Conservation (phyloP, 1,140 invertebrate genomes). For the Fopius arisanus region DNA sequence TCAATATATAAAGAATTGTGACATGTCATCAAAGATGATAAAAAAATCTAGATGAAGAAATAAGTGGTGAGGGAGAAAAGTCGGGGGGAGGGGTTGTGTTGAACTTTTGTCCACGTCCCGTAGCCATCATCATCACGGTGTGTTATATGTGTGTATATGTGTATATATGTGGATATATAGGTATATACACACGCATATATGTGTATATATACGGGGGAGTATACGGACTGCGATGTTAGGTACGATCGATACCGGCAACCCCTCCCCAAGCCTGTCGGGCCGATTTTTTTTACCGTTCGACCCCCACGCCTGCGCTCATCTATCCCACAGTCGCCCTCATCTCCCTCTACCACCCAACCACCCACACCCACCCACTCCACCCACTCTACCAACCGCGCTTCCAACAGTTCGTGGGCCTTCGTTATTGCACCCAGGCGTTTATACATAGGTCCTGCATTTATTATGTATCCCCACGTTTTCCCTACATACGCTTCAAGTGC, state of each 20-base stretch:
- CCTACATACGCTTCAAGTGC: conserved; percentile 20
- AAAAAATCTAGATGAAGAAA: not conserved
- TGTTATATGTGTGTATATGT: conserved; percentile 13
- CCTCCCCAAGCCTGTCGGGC: conserved; percentile 42
- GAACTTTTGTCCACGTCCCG: conserved; percentile 34
- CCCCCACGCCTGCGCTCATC: conserved; percentile 49
- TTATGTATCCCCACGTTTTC: conserved; percentile 34
- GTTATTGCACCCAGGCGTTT: conserved; percentile 34
- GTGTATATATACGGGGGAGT: conserved; percentile 31
- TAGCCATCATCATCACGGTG: conserved; percentile 25
- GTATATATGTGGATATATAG: conserved; percentile 20
- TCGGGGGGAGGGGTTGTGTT: conserved; percentile 28
- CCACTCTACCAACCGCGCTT: conserved; percentile 1
- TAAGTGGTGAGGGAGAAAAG: conserved; percentile 5
- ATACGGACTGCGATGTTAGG: conserved; percentile 51
- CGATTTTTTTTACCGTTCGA: conserved; percentile 60
- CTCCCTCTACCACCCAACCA: not conserved
- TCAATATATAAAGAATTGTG: not conserved
- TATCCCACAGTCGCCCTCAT: not conserved
- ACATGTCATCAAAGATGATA: not conserved
- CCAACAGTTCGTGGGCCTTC: conserved; percentile 29
- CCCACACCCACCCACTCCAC: not conserved
- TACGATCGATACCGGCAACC: conserved; percentile 61
- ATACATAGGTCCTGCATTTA: conserved; percentile 35
- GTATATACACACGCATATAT: conserved; percentile 34